Evolutionary conservation across 2,113 vertebrate species (phyloP).

Genomic region (Cariama cristata): DNA sequence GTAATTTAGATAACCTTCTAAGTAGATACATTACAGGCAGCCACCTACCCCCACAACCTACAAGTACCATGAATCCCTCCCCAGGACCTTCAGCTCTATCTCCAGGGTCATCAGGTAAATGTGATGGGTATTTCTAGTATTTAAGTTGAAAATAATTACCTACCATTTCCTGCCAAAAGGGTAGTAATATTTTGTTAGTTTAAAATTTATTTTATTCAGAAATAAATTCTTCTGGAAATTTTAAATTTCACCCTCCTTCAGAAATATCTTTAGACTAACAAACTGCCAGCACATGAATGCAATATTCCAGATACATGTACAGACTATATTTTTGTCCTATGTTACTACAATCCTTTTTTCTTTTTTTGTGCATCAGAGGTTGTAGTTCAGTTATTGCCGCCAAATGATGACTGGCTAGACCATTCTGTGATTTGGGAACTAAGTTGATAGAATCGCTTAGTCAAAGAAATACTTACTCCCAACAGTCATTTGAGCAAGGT

Average conservation of each 20-base stretch:
- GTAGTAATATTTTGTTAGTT: not conserved
- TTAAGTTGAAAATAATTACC: not conserved
- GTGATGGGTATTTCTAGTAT: not conserved
- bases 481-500: not conserved
- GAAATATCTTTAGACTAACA: not conserved
- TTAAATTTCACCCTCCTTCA: not conserved
- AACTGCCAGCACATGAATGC: not conserved
- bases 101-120: conserved; percentile 94
- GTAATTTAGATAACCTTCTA: conserved; percentile 89
- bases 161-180: not conserved
- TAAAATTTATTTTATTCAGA: not conserved
- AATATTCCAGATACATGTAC: not conserved
- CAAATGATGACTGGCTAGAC: not conserved
- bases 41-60: conserved; percentile 85
- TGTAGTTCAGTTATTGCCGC: not conserved
- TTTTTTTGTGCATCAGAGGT: not conserved
- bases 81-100: conserved; percentile 93
- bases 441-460: not conserved
- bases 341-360: not conserved
- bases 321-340: not conserved
- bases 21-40: conserved; percentile 92
- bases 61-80: conserved; percentile 91
- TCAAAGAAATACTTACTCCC: not conserved
- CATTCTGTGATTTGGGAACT: not conserved
- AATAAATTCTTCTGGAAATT: not conserved